phyloP scores from a whole-genome alignment of 2,888 invertebrate genomes.

The Volucella zonaria region DNA sequence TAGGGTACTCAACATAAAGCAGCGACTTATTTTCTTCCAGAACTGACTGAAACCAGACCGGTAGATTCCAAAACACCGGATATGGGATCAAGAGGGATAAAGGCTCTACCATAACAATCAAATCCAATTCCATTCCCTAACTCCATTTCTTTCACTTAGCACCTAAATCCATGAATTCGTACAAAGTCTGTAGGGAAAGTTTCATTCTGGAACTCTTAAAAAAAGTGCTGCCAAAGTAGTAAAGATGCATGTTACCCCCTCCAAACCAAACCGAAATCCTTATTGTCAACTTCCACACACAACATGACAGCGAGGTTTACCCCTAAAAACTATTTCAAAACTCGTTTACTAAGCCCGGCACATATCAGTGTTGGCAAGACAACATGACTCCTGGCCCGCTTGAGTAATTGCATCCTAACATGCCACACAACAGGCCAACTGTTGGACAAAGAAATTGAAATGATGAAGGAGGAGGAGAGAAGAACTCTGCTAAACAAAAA shows the following conservation, averaged over 20 bases:
- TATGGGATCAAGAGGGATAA: neutral
- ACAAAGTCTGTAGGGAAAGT: conserved; percentile 34
- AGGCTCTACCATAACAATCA: conserved; percentile 12
- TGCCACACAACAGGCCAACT: conserved; percentile 71
- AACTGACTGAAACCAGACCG: no score
- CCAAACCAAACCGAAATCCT: conserved; percentile 19
- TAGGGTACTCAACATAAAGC: no score
- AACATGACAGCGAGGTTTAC: conserved; percentile 14
- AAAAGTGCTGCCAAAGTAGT: conserved; percentile 9
- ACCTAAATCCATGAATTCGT: conserved; percentile 23
- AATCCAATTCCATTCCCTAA: no score
- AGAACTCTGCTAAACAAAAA: conserved; percentile 4
- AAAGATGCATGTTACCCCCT: neutral
- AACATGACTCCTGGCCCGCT: conserved; percentile 64
- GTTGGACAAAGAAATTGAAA: conserved; percentile 52
- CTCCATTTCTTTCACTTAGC: neutral
- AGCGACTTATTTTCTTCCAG: no score
- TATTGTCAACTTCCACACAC: conserved; percentile 27
- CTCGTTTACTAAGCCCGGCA: conserved; percentile 29
- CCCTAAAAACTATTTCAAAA: conserved; percentile 53
- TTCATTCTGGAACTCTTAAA: neutral
- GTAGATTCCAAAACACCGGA: no score
- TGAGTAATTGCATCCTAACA: conserved; percentile 71
- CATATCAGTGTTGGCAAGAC: conserved; percentile 63
- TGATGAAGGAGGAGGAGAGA: neutral